A percentile compares a stretch with the other conserved stretches of the same genome.
Conservation (phyloP, 2,113 vertebrate species). For the Dascyllus trimaculatus region DNA sequence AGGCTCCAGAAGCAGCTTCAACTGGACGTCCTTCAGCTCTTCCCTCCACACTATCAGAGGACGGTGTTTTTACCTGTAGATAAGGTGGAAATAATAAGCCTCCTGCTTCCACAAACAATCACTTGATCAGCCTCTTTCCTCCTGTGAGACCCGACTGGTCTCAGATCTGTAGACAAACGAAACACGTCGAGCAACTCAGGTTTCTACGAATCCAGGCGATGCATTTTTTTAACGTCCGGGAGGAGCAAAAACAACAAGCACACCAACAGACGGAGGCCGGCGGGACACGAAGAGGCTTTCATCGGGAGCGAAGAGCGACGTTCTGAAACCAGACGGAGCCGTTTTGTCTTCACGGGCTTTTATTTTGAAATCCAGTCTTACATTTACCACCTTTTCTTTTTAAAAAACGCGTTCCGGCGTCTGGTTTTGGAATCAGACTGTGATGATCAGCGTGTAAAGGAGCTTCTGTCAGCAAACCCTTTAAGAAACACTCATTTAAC, state of each 20-base stretch:
- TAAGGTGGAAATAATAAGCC: too few species aligned
- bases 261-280: conserved; percentile 3
- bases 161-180: conserved; percentile 60
- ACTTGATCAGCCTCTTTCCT: conserved; percentile 16
- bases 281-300: too few species aligned
- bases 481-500: conserved; percentile 1
- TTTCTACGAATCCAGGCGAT: conserved; percentile 69
- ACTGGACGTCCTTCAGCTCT: neutral
- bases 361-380: neutral
- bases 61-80: too few species aligned
- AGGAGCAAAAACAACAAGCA: conserved; percentile 35
- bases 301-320: neutral
- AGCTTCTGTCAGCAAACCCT: conserved; percentile 4
- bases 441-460: neutral
- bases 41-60: too few species aligned
- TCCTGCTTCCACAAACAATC: conserved; percentile 11
- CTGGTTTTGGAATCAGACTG: neutral
- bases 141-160: conserved; percentile 15
- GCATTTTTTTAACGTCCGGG: conserved; percentile 42
- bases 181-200: conserved; percentile 73
- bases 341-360: neutral
- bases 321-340: neutral
- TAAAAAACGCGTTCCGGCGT: neutral
- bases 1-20: too few species aligned
- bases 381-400: neutral